These are phyloP conservation scores for Agriopis aurantiaria DNA, from an alignment of 2,888 invertebrate species.

Conservation along the genomic window DNA sequence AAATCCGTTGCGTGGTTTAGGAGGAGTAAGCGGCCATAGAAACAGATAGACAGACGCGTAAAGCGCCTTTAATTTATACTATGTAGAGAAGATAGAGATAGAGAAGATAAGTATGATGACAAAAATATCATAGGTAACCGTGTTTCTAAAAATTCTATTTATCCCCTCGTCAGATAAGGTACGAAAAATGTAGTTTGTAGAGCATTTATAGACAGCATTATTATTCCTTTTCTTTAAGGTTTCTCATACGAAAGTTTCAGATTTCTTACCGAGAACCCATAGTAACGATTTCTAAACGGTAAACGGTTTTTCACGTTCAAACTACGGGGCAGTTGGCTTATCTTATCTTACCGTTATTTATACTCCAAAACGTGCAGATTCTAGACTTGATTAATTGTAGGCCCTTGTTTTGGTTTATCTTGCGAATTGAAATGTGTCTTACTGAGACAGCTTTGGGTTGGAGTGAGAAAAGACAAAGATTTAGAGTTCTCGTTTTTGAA, in stretches of 20 bases:
- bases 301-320: constrained; percentile 20
- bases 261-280: constrained; percentile 1
- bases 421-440: background rate
- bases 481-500: background rate
- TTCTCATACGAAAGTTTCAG: background rate
- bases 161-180: too few species aligned
- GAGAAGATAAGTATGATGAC: too few species aligned
- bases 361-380: constrained; percentile 15
- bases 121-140: too few species aligned
- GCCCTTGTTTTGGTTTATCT: constrained; percentile 14
- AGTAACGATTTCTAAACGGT: constrained; percentile 1
- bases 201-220: too few species aligned
- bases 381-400: constrained; percentile 19
- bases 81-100: too few species aligned
- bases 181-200: too few species aligned
- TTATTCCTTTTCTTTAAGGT: background rate
- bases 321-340: constrained; percentile 21
- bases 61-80: too few species aligned
- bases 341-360: constrained; percentile 29
- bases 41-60: too few species aligned
- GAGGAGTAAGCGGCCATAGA: too few species aligned
- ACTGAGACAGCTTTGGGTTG: background rate
- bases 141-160: too few species aligned
- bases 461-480: background rate
- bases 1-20: too few species aligned